Base-by-base conservation (phyloP, 2,888 invertebrate genomes). In the Tetragnatha montana region DNA sequence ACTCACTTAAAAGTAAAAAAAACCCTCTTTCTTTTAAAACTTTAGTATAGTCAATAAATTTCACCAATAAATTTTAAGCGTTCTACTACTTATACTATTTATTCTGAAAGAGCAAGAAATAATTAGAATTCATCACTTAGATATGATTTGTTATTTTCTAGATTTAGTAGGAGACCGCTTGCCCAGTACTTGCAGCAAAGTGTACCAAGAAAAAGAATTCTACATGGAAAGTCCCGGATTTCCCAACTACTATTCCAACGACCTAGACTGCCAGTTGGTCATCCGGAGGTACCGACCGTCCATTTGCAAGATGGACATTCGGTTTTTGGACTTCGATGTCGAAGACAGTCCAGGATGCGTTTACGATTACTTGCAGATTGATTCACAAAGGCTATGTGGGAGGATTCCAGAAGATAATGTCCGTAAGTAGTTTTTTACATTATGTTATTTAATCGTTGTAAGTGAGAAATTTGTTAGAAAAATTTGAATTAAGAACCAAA, bases 251-350 rank as follows among this genome's bases (percentile, higher is more conserved):
- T 91, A 92, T 51, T 69, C 89, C 22, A 92, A 91, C 73, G 89
- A 83, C 51, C 76, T 91, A 71, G 91, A 92, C 76, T 92, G 92
- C 19, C 91, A 91, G n/a, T 88, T 91, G 87, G 87, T 90, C 69
- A 90, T 92, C 50, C 82, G 91, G 22, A 85, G 91, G 22, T 91
- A 91, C 79, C 87, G 91, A 51, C 83, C 91, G 1, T 81, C 88
- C 21, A 91, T 92, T 14, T 92, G 92, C 81, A 88, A 91, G 50
- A 86, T 92, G 80, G 91, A 92, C 78, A 84, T 92, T 8, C 90
- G 91, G 4, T 92, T 92, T 75, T 81, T 91, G 47, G 90, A 91
- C 49, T 92, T 92, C 60, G 91, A 91, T 60, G 82, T 92, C 8
- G 91, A 91, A 60, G 91, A 91, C 47, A 91, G 90, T 71, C 88